These are phyloP conservation scores for Rhegmatorhina hoffmannsi DNA, from an alignment of 2,113 vertebrate genomes.

Conservation along the genomic window DNA sequence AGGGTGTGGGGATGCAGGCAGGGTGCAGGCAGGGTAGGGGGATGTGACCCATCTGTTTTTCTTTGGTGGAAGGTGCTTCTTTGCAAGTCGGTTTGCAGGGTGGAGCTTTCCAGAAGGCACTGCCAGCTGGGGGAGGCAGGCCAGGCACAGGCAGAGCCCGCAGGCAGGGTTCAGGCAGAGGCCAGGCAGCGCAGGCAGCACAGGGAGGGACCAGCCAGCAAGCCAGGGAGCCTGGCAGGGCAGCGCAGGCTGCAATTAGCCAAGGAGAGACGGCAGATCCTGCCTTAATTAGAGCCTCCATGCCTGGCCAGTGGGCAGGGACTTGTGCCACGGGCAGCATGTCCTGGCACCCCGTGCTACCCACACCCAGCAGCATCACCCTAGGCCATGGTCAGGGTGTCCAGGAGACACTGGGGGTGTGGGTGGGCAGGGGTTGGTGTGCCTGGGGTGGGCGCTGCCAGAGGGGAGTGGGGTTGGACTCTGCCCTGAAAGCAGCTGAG, in stretches of 20 bases:
- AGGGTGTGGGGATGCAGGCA: background rate
- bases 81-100: background rate
- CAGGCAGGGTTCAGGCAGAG: conserved; percentile 44
- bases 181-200: background rate
- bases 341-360: background rate
- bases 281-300: conserved; percentile 30
- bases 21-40: background rate
- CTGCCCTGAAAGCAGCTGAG: conserved; percentile 20
- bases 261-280: background rate
- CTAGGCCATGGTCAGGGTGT: accelerated
- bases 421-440: background rate
- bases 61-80: background rate
- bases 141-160: background rate
- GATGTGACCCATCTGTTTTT: background rate
- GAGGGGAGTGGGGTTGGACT: background rate
- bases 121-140: background rate
- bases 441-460: background rate
- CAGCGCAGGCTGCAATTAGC: conserved; percentile 40
- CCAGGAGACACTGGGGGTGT: background rate
- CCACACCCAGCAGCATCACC: background rate
- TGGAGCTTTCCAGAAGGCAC: background rate
- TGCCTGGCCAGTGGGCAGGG: background rate
- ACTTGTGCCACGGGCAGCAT: background rate
- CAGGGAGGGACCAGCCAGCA: background rate
- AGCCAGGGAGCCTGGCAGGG: conserved; percentile 14